Conservation (phyloP, 2,888 invertebrate genomes). For the Orthosia gracilis region DNA sequence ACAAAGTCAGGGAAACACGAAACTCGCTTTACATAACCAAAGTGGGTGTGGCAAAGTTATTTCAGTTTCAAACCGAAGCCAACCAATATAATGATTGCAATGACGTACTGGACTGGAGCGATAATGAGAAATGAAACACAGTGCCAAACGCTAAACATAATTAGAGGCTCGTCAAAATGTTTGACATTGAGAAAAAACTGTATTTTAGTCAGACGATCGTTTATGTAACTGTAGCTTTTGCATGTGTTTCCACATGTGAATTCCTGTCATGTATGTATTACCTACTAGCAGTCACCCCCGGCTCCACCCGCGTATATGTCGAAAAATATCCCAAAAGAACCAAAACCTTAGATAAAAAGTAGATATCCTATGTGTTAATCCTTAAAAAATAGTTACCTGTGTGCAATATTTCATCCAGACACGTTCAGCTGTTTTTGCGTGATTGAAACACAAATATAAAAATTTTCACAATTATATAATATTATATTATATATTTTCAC, state of each 20-base stretch:
- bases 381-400: too few relatives aligned
- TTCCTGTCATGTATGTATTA: too few relatives aligned
- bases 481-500: too few relatives aligned
- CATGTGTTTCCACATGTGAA: background rate
- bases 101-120: conserved; percentile 49
- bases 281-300: too few relatives aligned
- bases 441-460: too few relatives aligned
- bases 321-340: too few relatives aligned
- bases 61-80: conserved; percentile 47
- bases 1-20: conserved; percentile 42
- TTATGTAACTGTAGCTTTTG: conserved; percentile 13
- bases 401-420: too few relatives aligned
- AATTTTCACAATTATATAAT: too few relatives aligned
- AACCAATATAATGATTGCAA: conserved; percentile 40
- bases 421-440: too few relatives aligned
- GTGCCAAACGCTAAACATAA: conserved; percentile 64
- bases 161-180: conserved; percentile 49
- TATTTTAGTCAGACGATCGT: conserved; percentile 11
- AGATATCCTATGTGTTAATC: too few relatives aligned
- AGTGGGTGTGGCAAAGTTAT: conserved; percentile 67
- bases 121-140: conserved; percentile 64
- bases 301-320: too few relatives aligned
- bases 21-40: conserved; percentile 50
- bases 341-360: too few relatives aligned
- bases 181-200: conserved; percentile 50